Evolutionary conservation across 2,888 invertebrate genomes (phyloP).

Genomic region (Pammene fasciana): DNA sequence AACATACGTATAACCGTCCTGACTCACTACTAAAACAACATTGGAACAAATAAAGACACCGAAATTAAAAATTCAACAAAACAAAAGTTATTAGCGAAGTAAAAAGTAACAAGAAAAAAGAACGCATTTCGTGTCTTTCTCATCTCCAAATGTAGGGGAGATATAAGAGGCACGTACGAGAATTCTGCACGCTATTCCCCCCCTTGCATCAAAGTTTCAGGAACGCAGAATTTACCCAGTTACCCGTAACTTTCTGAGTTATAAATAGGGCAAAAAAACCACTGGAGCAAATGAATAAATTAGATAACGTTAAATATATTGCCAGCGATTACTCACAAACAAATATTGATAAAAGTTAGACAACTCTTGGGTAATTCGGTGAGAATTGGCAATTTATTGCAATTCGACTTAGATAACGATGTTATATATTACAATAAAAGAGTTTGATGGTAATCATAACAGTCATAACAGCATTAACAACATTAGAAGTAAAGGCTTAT

Average conservation of each 20-base stretch:
- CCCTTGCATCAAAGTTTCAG: slow-evolving; percentile 52
- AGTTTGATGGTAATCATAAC: background rate
- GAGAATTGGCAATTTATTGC: slow-evolving; percentile 24
- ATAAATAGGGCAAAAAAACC: slow-evolving; percentile 49
- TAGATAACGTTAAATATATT: slow-evolving; percentile 55
- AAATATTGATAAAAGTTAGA: slow-evolving; percentile 35
- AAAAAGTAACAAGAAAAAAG: slow-evolving; percentile 18
- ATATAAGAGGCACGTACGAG: slow-evolving; percentile 45
- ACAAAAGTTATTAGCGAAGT: slow-evolving; percentile 19
- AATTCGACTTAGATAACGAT: background rate
- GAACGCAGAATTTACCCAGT: slow-evolving; percentile 46
- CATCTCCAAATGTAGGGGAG: slow-evolving; percentile 24
- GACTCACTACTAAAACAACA: slow-evolving; percentile 20
- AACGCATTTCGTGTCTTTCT: slow-evolving; percentile 22
- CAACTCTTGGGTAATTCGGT: slow-evolving; percentile 6
- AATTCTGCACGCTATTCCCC: slow-evolving; percentile 46
- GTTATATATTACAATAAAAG: slow-evolving; percentile 5
- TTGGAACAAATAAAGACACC: slow-evolving; percentile 5
- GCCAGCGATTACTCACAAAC: slow-evolving; percentile 47
- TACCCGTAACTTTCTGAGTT: slow-evolving; percentile 49
- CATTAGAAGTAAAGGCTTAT: background rate
- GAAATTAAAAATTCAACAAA: slow-evolving; percentile 26
- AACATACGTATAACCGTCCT: slow-evolving; percentile 30
- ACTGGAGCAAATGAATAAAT: slow-evolving; percentile 52
- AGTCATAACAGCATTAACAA: background rate